Evolutionary conservation across 2,113 vertebrate species (phyloP), one percentile per base, ranked within the genome.

Genomic region (Chauna torquata): DNA sequence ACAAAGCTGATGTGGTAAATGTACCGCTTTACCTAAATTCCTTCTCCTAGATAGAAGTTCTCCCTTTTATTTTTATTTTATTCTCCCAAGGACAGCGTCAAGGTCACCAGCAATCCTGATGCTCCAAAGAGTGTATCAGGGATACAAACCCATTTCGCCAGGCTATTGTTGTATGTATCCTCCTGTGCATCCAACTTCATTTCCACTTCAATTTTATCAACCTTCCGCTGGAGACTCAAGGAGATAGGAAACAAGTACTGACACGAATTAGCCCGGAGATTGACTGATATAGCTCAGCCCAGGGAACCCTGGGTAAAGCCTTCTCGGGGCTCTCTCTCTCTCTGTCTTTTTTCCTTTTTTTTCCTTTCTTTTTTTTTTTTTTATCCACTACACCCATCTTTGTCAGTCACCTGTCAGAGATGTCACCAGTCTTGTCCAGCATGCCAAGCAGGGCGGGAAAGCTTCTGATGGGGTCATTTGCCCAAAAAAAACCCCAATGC

Each of bases 141-240:
- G 97, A 97, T 97, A 98, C 98, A 97, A 98, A 98, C 97, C 98
- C 97, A 97, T 98, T 98, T 97, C 93, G 95, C 98, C 96, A 97
- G 96, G 95, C 97, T 92, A 98, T 98, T 98, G 97, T 98, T 98
- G 98, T 98, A 85, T 85, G 93, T 98, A 98, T 98, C 98, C 98
- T 99, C 98, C 97, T 90, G 98, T 98, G 98, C 98, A 98, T 98
- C 98, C 98, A 98, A 99, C 99, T 99, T 99, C 99, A 99, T 99
- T 99, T 99, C 99, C 99, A 99, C 99, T 99, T 99, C 99, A 99
- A 99, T 99, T 99, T 99, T 99, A 99, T 99, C 99, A 99, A 99
- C 98, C 98, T 99, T 98, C 98, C 98, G 96, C 98, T 98, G 98
- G 97, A 98, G 98, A 98, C 97, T 99, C 98, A 98, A 98, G 98